Base-by-base conservation (phyloP, 2,888 invertebrate species). In the Hydrotaea cyrtoneurina region DNA sequence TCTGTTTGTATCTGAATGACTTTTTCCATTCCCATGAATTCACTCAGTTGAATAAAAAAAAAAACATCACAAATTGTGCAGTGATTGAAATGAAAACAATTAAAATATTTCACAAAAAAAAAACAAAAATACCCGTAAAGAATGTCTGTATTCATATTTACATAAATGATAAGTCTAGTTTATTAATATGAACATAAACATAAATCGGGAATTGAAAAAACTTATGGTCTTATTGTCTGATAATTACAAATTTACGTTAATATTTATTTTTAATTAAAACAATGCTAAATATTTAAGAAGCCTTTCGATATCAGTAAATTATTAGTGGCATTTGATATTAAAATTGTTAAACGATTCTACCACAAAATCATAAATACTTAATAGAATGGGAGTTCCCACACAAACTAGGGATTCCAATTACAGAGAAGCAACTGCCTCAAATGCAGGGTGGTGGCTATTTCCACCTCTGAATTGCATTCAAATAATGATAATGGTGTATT, bases 91-190 rank as follows among this genome's bases (percentile, higher is more conserved):
- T 11, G 66, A 66, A 66, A 66, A 39, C 39, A 43, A 36, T 66
- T 43, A 66, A 43, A 66, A 43, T 66, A 13, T 66, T 66, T 66
- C 66, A 66, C 19, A 43, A 66, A 64, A 36, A 64, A 36, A 64
- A 31, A 2, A 31, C 31, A 31, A 31, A 31, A 31, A 31, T 31
- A 31, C 2, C 11, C 23, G 0, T 66, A 43, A 19, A 13, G 36
- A 64, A 36, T 15, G 17, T 19, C 19, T 43, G 17, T 2, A 43
- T 39, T 43, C 13, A 43, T 66, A 43, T 66, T 66, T 43, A 66
- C 57, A 66, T 66, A 66, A 66, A 39, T 66, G 66, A 21, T 13
- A 43, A 26, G 39, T 43, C 19, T 66, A 66, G 21, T 66, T 13
- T 66, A 66, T 66, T 66, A 39, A 43, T 17, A 15, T 31, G 36